Percentiles rank a stretch among this genome's conserved stretches.
Evolutionary conservation across 2,797 vertebrate genomes (phyloP).

Genomic region (Trematomus bernacchii): DNA sequence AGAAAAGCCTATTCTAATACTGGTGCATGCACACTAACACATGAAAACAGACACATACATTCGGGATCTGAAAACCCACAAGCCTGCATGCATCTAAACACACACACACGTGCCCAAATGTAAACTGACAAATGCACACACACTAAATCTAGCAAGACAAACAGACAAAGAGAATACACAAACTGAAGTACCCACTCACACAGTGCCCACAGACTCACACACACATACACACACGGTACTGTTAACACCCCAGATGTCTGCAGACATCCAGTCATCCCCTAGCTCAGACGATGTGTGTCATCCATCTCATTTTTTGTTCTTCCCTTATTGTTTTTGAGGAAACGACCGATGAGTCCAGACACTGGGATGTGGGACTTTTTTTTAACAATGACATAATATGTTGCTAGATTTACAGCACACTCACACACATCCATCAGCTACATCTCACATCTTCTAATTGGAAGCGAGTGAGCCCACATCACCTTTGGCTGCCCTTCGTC

Average conservation of each 20-base stretch:
- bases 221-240: constrained; percentile 24
- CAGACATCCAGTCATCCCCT: constrained; percentile 68
- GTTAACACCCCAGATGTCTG: constrained; percentile 64
- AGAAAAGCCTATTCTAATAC: constrained; percentile 43
- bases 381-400: constrained; percentile 62
- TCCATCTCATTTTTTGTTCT: constrained; percentile 64
- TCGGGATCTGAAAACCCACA: constrained; percentile 31
- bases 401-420: constrained; percentile 27
- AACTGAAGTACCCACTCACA: constrained; percentile 43
- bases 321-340: constrained; percentile 66
- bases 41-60: constrained; percentile 50
- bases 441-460: constrained; percentile 24
- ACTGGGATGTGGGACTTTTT: constrained; percentile 43
- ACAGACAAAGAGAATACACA: constrained; percentile 51
- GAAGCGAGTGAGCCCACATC: constrained; percentile 5
- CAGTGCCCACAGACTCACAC: constrained; percentile 52
- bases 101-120: constrained; percentile 53
- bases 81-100: constrained; percentile 37
- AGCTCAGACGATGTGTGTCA: constrained; percentile 67
- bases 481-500: constrained; percentile 29
- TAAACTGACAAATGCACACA: constrained; percentile 15
- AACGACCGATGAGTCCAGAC: constrained; percentile 61
- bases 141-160: constrained; percentile 42
- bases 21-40: constrained; percentile 30
- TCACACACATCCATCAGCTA: constrained; percentile 25